Conservation (phyloP, 2,113 vertebrate genomes). For the Daboia siamensis region DNA sequence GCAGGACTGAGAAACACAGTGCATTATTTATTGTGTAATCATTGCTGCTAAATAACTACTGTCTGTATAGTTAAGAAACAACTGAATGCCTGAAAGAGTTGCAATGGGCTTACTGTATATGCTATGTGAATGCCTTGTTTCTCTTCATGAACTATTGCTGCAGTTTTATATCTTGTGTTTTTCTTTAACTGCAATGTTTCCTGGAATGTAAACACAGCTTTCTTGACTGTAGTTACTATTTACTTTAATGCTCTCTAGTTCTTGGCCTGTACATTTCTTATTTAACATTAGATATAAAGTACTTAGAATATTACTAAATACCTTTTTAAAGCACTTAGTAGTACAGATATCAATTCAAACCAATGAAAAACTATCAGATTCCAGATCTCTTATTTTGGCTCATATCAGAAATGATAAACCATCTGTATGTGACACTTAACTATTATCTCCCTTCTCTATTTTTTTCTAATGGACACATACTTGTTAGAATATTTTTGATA, state of each 20-base stretch:
- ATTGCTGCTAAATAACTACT: constrained; percentile 99
- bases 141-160: constrained; percentile 76
- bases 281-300: constrained; percentile 65
- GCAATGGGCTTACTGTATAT: constrained; percentile 77
- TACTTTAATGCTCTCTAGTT: constrained; percentile 70
- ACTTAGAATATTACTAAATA: constrained; percentile 60
- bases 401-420: constrained; percentile 20
- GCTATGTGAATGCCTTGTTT: constrained; percentile 87
- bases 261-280: constrained; percentile 64
- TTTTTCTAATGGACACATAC: constrained; percentile 62
- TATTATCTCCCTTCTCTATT: constrained; percentile 55
- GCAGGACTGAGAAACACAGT: constrained; percentile 84
- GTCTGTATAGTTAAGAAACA: constrained; percentile 93
- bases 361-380: constrained; percentile 60
- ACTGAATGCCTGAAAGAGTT: constrained; percentile 79
- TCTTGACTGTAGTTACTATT: constrained; percentile 74
- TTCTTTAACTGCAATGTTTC: constrained; percentile 77
- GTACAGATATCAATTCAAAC: constrained; percentile 60
- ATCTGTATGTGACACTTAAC: constrained; percentile 50
- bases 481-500: constrained; percentile 31
- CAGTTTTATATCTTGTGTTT: constrained; percentile 68
- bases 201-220: constrained; percentile 79
- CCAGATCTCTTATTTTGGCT: constrained; percentile 47
- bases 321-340: constrained; percentile 66
- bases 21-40: constrained; percentile 96